Evolutionary conservation across 1,140 invertebrate species (phyloP).

Genomic region (Atopsyche davidsoni): DNA sequence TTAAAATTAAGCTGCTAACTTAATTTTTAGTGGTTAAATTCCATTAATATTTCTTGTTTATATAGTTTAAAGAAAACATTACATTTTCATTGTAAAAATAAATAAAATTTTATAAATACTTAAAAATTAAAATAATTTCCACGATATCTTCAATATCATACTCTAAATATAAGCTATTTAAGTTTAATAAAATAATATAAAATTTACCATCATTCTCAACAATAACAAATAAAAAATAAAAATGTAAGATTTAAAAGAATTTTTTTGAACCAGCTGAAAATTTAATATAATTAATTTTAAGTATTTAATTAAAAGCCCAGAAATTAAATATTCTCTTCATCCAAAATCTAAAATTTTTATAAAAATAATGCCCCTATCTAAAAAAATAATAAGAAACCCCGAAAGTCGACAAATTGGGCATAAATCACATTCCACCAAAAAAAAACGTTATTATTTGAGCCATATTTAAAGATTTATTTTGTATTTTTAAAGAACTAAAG

Average conservation of each 20-base stretch:
- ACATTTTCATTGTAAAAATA: constrained; percentile 55
- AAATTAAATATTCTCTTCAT: constrained; percentile 45
- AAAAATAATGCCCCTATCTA: constrained; percentile 31
- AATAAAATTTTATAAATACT: constrained; percentile 37
- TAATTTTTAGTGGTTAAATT: constrained; percentile 46
- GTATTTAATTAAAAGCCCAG: constrained; percentile 35
- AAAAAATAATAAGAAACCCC: constrained; percentile 33
- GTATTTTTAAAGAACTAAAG: constrained; percentile 37
- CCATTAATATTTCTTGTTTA: constrained; percentile 48
- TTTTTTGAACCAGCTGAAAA: constrained; percentile 36
- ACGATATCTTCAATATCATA: constrained; percentile 54
- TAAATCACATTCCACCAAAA: constrained; percentile 37
- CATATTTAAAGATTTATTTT: constrained; percentile 37
- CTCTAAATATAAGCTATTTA: constrained; percentile 56
- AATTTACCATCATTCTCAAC: constrained; percentile 40
- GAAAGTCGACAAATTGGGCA: constrained; percentile 41
- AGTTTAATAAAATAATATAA: constrained; percentile 39
- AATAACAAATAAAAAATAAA: constrained; percentile 41
- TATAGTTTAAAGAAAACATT: constrained; percentile 53
- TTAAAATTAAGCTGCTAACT: constrained; percentile 46
- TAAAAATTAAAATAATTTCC: constrained; percentile 28
- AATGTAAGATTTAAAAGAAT: constrained; percentile 47
- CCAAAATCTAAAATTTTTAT: constrained; percentile 42
- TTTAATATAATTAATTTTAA: constrained; percentile 34
- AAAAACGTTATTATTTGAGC: constrained; percentile 24